phyloP scores from a whole-genome alignment of 2,888 invertebrate genomes.

The Auanema sp. region DNA sequence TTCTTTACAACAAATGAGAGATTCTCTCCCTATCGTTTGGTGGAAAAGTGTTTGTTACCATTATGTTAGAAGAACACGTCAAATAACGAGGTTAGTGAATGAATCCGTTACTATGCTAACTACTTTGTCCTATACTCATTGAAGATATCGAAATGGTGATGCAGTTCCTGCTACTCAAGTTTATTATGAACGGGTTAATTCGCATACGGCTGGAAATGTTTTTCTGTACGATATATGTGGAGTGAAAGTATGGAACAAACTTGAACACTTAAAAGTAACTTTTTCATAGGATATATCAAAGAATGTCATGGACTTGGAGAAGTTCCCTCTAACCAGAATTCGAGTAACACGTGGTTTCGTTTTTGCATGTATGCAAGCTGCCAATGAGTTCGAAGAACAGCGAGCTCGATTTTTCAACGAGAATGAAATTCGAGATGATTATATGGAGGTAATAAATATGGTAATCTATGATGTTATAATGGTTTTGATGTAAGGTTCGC shows the following conservation, averaged over 20 bases:
- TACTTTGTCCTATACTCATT: neutral
- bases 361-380: slow-evolving; percentile 76
- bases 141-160: slow-evolving; percentile 78
- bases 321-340: slow-evolving; percentile 33
- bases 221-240: slow-evolving; percentile 80
- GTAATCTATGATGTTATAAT: neutral
- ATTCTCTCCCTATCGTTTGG: slow-evolving; percentile 79
- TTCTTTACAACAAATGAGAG: slow-evolving; percentile 73
- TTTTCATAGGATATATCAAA: slow-evolving; percentile 34
- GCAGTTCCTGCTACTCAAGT: slow-evolving; percentile 81
- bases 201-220: slow-evolving; percentile 77
- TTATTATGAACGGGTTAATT: slow-evolving; percentile 81
- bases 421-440: slow-evolving; percentile 80
- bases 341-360: slow-evolving; percentile 71
- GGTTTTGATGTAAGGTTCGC: slow-evolving; percentile 58
- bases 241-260: slow-evolving; percentile 35
- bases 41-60: slow-evolving; percentile 86
- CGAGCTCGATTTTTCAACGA: slow-evolving; percentile 78
- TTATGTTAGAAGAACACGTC: slow-evolving; percentile 77
- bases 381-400: slow-evolving; percentile 79
- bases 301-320: slow-evolving; percentile 26
- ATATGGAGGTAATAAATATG: slow-evolving; percentile 76
- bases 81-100: slow-evolving; percentile 65
- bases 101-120: neutral
- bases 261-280: neutral